phyloP scores from a whole-genome alignment of 2,888 invertebrate genomes.

The Dugesia japonica region DNA sequence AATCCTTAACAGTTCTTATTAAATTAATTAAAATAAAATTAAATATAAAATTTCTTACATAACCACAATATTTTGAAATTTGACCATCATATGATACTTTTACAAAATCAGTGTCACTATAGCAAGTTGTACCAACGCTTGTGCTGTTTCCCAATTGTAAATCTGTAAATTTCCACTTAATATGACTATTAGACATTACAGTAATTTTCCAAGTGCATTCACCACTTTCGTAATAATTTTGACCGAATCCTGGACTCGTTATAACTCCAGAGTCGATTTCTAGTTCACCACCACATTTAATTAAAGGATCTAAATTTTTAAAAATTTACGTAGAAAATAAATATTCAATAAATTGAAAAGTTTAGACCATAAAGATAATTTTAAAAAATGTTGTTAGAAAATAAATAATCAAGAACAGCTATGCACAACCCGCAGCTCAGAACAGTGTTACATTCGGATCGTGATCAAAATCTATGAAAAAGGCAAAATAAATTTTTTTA shows the following conservation, averaged over 20 bases:
- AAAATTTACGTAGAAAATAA: background rate
- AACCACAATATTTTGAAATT: background rate
- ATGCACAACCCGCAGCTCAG: too few species aligned
- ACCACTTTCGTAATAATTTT: conserved; percentile 12
- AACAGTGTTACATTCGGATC: too few species aligned
- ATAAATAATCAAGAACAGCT: too few species aligned
- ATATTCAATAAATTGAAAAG: background rate
- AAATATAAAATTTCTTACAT: too few species aligned
- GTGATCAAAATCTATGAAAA: too few species aligned
- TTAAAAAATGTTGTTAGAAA: too few species aligned
- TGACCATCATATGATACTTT: background rate
- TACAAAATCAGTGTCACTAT: background rate
- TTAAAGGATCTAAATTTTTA: background rate
- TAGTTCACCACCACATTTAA: background rate
- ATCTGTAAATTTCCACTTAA: background rate
- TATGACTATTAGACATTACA: background rate
- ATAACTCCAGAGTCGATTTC: background rate
- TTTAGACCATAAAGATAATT: background rate
- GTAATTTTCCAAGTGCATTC: background rate
- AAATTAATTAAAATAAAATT: too few species aligned
- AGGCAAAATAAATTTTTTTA: too few species aligned
- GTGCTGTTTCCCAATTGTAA: background rate
- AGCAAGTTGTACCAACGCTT: background rate
- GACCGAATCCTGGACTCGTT: background rate
- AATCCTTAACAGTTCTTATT: too few species aligned